These are phyloP conservation scores for Neopelma chrysocephalum DNA, from an alignment of 2,797 vertebrate species.

Conservation along the genomic window DNA sequence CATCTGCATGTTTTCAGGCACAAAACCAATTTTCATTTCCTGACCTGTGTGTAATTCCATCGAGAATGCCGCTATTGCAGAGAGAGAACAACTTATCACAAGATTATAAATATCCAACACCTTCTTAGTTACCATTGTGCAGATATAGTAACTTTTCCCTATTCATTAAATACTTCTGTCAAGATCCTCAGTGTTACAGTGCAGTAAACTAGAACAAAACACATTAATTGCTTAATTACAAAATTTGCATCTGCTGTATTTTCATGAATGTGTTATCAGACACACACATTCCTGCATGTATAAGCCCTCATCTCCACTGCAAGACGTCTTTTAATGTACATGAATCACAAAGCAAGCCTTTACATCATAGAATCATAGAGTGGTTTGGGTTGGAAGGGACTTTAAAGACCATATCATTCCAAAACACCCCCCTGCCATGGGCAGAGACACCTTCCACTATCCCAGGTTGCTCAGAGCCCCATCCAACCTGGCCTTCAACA, in stretches of 20 bases:
- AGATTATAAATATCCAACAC: neutral
- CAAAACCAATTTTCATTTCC: slow-evolving; percentile 53
- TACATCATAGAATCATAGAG: neutral
- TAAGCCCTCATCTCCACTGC: neutral
- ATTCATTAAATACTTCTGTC: neutral
- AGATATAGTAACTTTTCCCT: neutral
- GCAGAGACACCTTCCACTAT: neutral
- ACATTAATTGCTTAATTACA: neutral
- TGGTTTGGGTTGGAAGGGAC: neutral
- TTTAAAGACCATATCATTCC: neutral
- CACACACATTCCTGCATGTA: neutral
- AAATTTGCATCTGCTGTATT: neutral
- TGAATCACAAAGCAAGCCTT: neutral
- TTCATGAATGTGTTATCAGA: neutral
- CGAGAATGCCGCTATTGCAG: neutral
- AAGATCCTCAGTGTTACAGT: neutral
- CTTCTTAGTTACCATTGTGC: neutral
- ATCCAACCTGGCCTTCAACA: fast-evolving
- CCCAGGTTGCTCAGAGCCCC: neutral
- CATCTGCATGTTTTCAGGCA: slow-evolving; percentile 39
- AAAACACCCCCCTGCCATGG: fast-evolving
- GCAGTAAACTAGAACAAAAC: neutral
- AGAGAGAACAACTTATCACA: neutral
- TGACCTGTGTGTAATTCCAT: neutral
- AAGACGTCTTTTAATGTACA: neutral